Base-by-base conservation (phyloP, 2,888 invertebrate species). In the Tromatobia lineatoria region DNA sequence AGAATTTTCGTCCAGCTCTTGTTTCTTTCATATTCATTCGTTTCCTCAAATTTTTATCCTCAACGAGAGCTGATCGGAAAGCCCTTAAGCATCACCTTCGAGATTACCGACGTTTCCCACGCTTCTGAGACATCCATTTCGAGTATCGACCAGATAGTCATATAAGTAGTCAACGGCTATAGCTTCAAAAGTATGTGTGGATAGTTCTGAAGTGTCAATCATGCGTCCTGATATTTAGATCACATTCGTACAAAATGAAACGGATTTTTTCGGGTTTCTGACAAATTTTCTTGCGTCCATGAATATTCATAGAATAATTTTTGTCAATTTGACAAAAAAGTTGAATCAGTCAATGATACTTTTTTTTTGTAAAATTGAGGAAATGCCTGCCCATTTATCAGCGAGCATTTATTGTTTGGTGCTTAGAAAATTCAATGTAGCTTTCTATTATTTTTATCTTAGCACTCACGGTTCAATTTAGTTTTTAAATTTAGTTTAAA, bases 71-170 rank as follows among this genome's bases (percentile, higher is more conserved):
- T 4, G 4, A 29, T 29, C 29, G 29, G 34, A 73, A 45, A 73
- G 71, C 67, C 73, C 82, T 73, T 52, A 61, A 67, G 67, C 78
- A n/a, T 20, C 59, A 59, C 38, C n/a, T 13, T 8, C 13, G 45
- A 47, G 7, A 4, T 67, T 11, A 23, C 11, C 54, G 34, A 20
- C 50, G 67, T 18, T 66, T 50, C 71, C 45, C 45, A 29, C 25
- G 50, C 29, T 42, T 52, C 42, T 47, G 59, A 38, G 45, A 77
- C 82, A 82, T 82, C 66, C 69, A 82, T 78, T 78, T 82, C 45
- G 50, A 42, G 59, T 67, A 73, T 74, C 77, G 75, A 64, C 18
- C 64, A 47, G 45, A 25, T 29, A 20, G 20, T 61, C 61, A 18
- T 54, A 64, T 7, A 23, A 13, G 23, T 20, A 0, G 13, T 25